Conservation (phyloP, 2,888 invertebrate genomes). For the Polymixis lichenea region DNA sequence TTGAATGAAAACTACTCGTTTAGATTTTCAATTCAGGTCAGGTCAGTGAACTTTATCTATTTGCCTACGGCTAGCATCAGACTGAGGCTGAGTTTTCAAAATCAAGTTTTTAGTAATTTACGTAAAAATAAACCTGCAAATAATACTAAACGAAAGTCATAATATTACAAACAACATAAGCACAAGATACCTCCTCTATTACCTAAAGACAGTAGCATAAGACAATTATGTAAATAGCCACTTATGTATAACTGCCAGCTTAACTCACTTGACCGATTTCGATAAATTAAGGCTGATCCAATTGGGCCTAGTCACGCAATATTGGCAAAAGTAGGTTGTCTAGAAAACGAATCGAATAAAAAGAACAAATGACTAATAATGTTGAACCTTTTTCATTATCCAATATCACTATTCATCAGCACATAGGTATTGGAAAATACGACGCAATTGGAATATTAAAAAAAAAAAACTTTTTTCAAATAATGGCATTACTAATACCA, state of each 20-base stretch:
- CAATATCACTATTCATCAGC: slow-evolving; percentile 24
- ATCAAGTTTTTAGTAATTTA: neutral
- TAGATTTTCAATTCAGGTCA: slow-evolving; percentile 13
- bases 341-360: slow-evolving; percentile 27
- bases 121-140: neutral
- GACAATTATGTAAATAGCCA: slow-evolving; percentile 53
- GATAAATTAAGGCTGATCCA: slow-evolving; percentile 58
- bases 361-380: slow-evolving; percentile 32
- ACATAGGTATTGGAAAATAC: slow-evolving; percentile 22
- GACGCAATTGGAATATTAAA: neutral
- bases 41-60: slow-evolving; percentile 7
- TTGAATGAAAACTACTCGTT: neutral
- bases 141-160: neutral
- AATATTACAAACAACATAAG: neutral
- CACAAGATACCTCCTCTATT: slow-evolving; percentile 1
- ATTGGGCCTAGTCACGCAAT: slow-evolving; percentile 60
- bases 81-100: neutral
- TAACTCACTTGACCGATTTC: slow-evolving; percentile 58
- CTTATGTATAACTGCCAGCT: slow-evolving; percentile 50
- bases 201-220: slow-evolving; percentile 44
- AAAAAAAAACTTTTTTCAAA: neutral
- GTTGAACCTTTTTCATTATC: slow-evolving; percentile 11
- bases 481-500: neutral
- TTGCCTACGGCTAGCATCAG: slow-evolving; percentile 5
- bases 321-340: slow-evolving; percentile 39